These are phyloP conservation scores for Paradisaea rubra DNA, from an alignment of 2,113 vertebrate genomes.

Conservation along the genomic window DNA sequence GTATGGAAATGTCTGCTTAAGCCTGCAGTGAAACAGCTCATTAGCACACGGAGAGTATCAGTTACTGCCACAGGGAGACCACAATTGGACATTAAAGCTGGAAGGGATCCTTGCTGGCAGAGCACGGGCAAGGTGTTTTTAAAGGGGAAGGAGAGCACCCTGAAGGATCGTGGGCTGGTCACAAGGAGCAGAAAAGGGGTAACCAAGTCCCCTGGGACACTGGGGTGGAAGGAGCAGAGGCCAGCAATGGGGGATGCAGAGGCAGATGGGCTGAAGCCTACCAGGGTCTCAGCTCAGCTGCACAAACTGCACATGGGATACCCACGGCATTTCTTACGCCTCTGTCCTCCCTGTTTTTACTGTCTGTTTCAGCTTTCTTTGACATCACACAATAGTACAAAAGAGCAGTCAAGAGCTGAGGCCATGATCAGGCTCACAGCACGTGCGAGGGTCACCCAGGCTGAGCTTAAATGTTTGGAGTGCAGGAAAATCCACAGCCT, in stretches of 20 bases:
- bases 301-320: background rate
- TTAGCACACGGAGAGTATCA: background rate
- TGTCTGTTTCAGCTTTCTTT: background rate
- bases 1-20: background rate
- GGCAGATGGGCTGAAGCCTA: background rate
- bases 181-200: background rate
- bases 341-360: background rate
- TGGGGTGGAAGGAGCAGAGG: background rate
- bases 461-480: background rate
- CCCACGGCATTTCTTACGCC: background rate
- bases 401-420: background rate
- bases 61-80: background rate
- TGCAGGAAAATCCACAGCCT: background rate
- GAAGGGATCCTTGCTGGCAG: background rate
- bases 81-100: background rate
- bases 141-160: background rate
- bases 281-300: background rate
- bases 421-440: background rate
- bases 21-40: background rate
- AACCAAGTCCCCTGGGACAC: fast-evolving
- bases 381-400: background rate
- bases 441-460: fast-evolving
- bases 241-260: fast-evolving
- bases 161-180: background rate
- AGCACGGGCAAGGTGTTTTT: background rate